Conservation (phyloP, 1,140 invertebrate genomes). For the Monomorium pharaonis region DNA sequence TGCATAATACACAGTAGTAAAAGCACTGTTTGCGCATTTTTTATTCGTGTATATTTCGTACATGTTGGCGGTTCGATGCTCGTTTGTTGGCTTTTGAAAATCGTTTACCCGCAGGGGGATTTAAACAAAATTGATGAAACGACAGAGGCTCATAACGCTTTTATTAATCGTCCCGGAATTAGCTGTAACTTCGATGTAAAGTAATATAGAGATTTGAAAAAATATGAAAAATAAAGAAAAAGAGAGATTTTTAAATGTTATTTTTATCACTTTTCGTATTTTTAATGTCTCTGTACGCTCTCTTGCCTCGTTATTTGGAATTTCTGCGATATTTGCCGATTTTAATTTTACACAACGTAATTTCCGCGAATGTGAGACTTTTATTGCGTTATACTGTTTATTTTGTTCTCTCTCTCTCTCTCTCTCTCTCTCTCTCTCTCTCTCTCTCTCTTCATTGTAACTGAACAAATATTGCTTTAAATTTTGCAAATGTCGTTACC, state of each 20-base stretch:
- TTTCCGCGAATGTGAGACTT: not conserved
- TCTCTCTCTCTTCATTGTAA: not conserved
- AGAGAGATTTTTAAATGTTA: not conserved
- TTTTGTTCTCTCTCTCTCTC: not conserved
- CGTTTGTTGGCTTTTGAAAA: not conserved
- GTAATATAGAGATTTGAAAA: not conserved
- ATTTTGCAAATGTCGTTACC: not conserved
- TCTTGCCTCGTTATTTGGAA: not conserved
- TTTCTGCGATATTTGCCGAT: not conserved
- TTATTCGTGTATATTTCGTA: not conserved
- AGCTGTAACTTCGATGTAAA: not conserved
- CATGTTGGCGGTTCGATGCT: not conserved
- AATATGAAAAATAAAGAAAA: not conserved
- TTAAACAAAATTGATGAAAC: not conserved
- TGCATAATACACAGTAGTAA: slow-evolving; percentile 23
- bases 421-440: not conserved
- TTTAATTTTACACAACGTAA: slow-evolving; percentile 5
- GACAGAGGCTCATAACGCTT: not conserved
- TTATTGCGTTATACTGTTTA: not conserved
- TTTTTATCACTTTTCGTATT: not conserved
- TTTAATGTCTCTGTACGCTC: not conserved
- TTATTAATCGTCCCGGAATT: not conserved
- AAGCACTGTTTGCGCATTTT: not conserved
- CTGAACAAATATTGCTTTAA: not conserved
- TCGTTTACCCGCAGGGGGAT: not conserved